Evolutionary conservation across 2,113 vertebrate species (phyloP).

Genomic region (Abramis brama): DNA sequence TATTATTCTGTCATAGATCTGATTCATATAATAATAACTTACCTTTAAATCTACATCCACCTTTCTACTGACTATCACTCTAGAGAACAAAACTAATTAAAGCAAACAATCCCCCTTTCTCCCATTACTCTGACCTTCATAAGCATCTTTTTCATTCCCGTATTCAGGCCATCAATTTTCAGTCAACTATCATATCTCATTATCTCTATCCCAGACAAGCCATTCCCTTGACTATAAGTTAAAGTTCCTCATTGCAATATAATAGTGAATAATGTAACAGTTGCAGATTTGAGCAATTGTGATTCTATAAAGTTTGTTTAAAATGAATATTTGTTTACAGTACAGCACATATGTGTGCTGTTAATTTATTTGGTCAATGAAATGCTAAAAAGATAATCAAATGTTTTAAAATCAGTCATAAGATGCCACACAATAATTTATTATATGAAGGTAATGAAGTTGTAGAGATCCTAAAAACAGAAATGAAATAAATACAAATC

Average conservation of each 20-base stretch:
- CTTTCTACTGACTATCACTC: neutral
- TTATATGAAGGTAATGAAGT: neutral
- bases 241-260: neutral
- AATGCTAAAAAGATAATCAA: no score
- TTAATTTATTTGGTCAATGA: no score
- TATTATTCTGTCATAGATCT: neutral
- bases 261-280: neutral
- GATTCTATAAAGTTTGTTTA: no score
- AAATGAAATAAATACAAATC: neutral
- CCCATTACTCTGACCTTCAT: neutral
- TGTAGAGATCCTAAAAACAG: neutral
- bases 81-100: constrained; percentile 40
- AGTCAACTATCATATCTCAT: constrained; percentile 38
- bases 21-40: neutral
- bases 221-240: constrained; percentile 22
- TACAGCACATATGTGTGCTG: no score
- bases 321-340: no score
- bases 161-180: constrained; percentile 38
- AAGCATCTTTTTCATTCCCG: constrained; percentile 10
- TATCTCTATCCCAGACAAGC: constrained; percentile 25
- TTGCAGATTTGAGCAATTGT: neutral
- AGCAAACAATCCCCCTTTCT: constrained; percentile 14
- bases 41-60: neutral
- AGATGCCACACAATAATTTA: no score
- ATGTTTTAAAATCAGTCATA: no score